Percentiles rank a stretch among this genome's conserved stretches.
These are phyloP conservation scores for Ataeniobius toweri DNA, from an alignment of 2,797 vertebrate species.

Conservation along the genomic window DNA sequence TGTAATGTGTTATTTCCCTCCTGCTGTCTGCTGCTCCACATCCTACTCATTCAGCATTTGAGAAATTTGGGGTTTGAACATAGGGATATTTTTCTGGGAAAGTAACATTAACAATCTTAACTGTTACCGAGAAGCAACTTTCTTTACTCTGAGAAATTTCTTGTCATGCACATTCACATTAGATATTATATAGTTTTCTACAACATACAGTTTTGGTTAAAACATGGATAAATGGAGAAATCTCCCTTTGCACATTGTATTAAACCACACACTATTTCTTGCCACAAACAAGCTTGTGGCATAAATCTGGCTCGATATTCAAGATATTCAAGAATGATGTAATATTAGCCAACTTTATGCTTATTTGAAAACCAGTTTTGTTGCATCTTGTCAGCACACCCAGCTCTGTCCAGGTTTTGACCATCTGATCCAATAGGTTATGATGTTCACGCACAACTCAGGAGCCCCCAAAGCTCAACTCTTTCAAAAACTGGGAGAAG, in stretches of 20 bases:
- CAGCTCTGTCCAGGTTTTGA: too few relatives aligned
- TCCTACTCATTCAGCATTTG: conserved; percentile 70
- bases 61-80: conserved; percentile 55
- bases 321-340: background rate
- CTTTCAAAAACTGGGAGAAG: too few relatives aligned
- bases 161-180: background rate
- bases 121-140: conserved; percentile 26
- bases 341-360: background rate
- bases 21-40: conserved; percentile 37
- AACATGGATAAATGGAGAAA: background rate
- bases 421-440: too few relatives aligned
- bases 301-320: background rate
- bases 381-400: too few relatives aligned
- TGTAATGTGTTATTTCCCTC: conserved; percentile 75
- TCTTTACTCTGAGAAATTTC: background rate
- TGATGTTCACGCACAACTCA: too few relatives aligned
- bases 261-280: background rate
- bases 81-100: conserved; percentile 63
- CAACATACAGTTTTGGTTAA: background rate
- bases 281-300: background rate
- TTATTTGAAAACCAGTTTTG: too few relatives aligned
- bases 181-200: background rate
- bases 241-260: background rate
- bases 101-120: conserved; percentile 58
- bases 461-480: too few relatives aligned